Conservation (phyloP, 2,888 invertebrate species). For the Apotomis betuletana region DNA sequence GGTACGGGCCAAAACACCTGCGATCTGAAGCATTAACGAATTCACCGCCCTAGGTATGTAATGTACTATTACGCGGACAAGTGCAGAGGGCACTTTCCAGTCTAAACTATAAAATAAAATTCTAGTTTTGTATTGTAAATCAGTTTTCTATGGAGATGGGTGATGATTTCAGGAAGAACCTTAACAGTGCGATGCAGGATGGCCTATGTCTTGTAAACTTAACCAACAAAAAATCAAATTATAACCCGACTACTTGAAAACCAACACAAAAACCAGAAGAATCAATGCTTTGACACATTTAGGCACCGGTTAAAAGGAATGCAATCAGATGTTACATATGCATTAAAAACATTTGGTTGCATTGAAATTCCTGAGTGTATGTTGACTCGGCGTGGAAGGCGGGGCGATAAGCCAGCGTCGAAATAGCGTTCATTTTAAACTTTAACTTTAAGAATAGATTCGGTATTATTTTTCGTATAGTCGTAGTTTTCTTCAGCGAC, state of each 20-base stretch:
- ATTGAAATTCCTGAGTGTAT: conserved; percentile 66
- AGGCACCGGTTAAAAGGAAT: conserved; percentile 59
- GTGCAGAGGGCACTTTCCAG: too few relatives aligned
- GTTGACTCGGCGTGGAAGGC: conserved; percentile 56
- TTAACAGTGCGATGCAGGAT: too few relatives aligned
- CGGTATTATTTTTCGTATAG: neutral
- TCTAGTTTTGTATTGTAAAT: too few relatives aligned
- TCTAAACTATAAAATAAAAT: too few relatives aligned
- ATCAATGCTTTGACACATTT: conserved; percentile 49
- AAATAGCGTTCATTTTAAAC: conserved; percentile 7
- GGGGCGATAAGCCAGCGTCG: conserved; percentile 12
- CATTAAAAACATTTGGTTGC: conserved; percentile 59
- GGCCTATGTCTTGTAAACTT: too few relatives aligned
- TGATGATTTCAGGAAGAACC: too few relatives aligned
- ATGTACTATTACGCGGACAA: too few relatives aligned
- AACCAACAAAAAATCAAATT: neutral
- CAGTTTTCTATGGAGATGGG: too few relatives aligned
- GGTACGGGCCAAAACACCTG: too few relatives aligned
- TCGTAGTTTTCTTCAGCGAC: neutral
- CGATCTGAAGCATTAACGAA: too few relatives aligned
- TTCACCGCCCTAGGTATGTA: too few relatives aligned
- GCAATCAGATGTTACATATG: conserved; percentile 64
- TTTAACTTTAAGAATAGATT: neutral
- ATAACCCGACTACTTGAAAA: neutral
- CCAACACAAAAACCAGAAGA: neutral